Base-by-base conservation (phyloP, 1,140 invertebrate genomes). In the Drosophila ficusphila region DNA sequence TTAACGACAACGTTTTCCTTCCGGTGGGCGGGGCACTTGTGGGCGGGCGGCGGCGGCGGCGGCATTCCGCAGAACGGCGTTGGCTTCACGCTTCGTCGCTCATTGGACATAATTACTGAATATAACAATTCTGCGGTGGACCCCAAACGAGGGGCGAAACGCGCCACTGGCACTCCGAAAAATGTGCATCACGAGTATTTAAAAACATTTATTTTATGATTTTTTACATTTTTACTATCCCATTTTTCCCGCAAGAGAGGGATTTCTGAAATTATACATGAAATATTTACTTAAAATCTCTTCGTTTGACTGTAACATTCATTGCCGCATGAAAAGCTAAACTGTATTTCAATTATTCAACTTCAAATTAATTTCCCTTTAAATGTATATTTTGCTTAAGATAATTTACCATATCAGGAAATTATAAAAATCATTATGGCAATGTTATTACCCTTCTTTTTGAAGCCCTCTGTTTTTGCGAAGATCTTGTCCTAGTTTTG, bases 21-120 rank as follows among this genome's bases (percentile, higher is more conserved):
- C 79, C 76, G 48, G 58, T 5, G 42, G 29, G 11, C 3, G 48
- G 18, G 25, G 16, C 9, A 4, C 1, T 5, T 19, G 56, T 3
- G 19, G 25, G 9, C 12, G 19, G 12, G 25, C 6, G 27, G 60
- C 8, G 8, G n/a, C n/a, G n/a, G n/a, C n/a, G n/a, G n/a, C n/a
- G n/a, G n/a, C n/a, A 9, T 27, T 27, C 7, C 8, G 39, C 0
- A 18, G 44, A 0, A 46, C 41, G 51, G 44, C 46, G 27, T 56
- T 56, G 41, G 36, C 73, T 68, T 86, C 31, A 86, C 72, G 82
- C 81, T 86, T 62, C 76, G 76, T 56, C 81, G 81, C 76, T 86
- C 89, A 86, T 86, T 86, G 82, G 69, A 86, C 83, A 86, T 86
- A 86, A 86, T 86, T 86, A 86, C 81, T 74, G 81, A 88, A 88